A percentile compares a stretch with the other conserved stretches of the same genome.
Conservation (phyloP, 2,888 invertebrate species). For the Limulus polyphemus region DNA sequence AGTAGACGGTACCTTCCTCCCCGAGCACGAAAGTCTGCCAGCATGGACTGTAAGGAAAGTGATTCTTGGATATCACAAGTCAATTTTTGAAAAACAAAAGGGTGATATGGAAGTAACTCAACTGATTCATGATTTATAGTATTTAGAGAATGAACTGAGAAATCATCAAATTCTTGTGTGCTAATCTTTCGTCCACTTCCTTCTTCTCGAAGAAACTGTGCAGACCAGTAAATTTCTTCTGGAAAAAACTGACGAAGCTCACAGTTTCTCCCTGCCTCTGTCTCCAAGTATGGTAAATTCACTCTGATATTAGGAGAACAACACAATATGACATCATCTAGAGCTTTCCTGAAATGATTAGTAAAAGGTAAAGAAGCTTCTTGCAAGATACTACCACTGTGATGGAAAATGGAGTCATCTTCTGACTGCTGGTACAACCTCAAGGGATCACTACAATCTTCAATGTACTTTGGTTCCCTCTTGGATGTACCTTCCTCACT, state of each 20-base stretch:
- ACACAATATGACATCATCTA: slow-evolving; percentile 59
- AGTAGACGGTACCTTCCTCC: slow-evolving; percentile 49
- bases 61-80: slow-evolving; percentile 49
- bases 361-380: slow-evolving; percentile 36
- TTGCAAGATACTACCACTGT: slow-evolving; percentile 17
- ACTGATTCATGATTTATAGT: slow-evolving; percentile 13
- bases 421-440: slow-evolving; percentile 43
- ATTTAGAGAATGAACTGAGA: slow-evolving; percentile 2
- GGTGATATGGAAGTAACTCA: slow-evolving; percentile 44
- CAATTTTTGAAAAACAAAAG: slow-evolving; percentile 58
- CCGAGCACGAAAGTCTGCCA: slow-evolving; percentile 75
- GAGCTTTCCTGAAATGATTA: slow-evolving; percentile 58
- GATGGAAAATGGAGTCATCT: slow-evolving; percentile 30
- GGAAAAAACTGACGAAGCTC: slow-evolving; percentile 58
- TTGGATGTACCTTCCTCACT: slow-evolving; percentile 13
- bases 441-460: slow-evolving; percentile 73
- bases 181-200: slow-evolving; percentile 2
- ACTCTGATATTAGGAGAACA: slow-evolving; percentile 76
- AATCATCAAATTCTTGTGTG: slow-evolving; percentile 16
- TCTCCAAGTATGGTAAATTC: slow-evolving; percentile 74
- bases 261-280: slow-evolving; percentile 65
- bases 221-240: slow-evolving; percentile 56
- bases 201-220: slow-evolving; percentile 28
- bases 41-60: slow-evolving; percentile 51
- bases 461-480: slow-evolving; percentile 43